phyloP scores from a whole-genome alignment of 2,888 invertebrate genomes.

The Caenorhabditis uteleia region DNA sequence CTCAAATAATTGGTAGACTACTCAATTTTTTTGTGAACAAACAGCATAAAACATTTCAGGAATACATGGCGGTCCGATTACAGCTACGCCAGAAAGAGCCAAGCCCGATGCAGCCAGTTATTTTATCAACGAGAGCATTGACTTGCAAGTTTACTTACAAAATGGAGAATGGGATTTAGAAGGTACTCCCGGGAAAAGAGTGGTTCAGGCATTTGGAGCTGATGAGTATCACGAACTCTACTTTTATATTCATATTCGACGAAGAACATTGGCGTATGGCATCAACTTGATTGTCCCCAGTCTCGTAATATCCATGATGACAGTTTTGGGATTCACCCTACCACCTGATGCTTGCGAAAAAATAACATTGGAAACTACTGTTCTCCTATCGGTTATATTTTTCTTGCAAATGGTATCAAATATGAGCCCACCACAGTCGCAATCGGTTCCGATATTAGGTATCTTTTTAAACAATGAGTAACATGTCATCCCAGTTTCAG shows the following conservation, averaged over 20 bases:
- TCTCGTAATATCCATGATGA: slow-evolving; percentile 56
- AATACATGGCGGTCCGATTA: slow-evolving; percentile 28
- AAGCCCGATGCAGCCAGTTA: slow-evolving; percentile 31
- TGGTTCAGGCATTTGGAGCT: slow-evolving; percentile 46
- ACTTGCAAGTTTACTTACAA: slow-evolving; percentile 52
- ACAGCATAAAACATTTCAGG: slow-evolving; percentile 16
- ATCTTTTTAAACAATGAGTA: not conserved
- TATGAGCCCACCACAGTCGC: slow-evolving; percentile 52
- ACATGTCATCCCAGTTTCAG: slow-evolving; percentile 21
- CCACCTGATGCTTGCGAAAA: slow-evolving; percentile 58
- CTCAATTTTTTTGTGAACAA: not conserved
- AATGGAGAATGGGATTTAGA: slow-evolving; percentile 58
- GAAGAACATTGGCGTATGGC: slow-evolving; percentile 52
- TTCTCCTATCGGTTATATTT: slow-evolving; percentile 56
- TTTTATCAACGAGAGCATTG: slow-evolving; percentile 55
- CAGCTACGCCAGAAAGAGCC: slow-evolving; percentile 28
- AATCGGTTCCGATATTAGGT: slow-evolving; percentile 53
- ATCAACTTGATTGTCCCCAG: slow-evolving; percentile 57
- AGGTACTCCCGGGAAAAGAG: slow-evolving; percentile 52
- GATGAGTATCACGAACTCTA: slow-evolving; percentile 56
- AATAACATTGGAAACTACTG: slow-evolving; percentile 51
- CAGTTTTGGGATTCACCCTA: slow-evolving; percentile 53
- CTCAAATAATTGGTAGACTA: slow-evolving; percentile 40
- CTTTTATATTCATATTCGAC: slow-evolving; percentile 51
- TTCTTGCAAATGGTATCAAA: slow-evolving; percentile 58